phyloP scores from a whole-genome alignment of 2,113 vertebrate genomes.

The Gadus macrocephalus region DNA sequence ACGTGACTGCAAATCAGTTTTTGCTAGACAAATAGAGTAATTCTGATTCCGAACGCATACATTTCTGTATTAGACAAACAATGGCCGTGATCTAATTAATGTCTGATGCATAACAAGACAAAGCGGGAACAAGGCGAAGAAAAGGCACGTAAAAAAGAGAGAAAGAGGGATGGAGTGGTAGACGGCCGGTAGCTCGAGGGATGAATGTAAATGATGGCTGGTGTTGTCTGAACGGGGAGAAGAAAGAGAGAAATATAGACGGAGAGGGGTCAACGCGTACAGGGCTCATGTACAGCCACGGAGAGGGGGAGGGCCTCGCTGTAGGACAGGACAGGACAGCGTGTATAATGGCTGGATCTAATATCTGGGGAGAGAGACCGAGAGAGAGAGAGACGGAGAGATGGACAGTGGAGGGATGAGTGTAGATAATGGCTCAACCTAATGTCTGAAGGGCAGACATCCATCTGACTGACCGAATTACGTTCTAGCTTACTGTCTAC shows the following conservation, averaged over 20 bases:
- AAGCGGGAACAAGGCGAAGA: no score
- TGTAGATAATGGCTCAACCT: conserved; percentile 66
- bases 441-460: conserved; percentile 67
- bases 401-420: conserved; percentile 56
- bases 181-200: neutral
- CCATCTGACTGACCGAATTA: conserved; percentile 68
- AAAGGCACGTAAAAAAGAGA: neutral
- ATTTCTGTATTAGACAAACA: no score
- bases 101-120: no score
- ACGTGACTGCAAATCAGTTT: no score
- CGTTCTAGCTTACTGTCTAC: conserved; percentile 56
- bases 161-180: neutral
- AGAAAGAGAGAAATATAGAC: conserved; percentile 4
- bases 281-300: conserved; percentile 39
- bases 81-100: no score
- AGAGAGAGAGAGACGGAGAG: conserved; percentile 45
- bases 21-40: no score
- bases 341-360: conserved; percentile 34
- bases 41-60: no score
- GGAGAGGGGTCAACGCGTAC: conserved; percentile 29
- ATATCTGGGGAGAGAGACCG: conserved; percentile 17
- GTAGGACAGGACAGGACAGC: conserved; percentile 38
- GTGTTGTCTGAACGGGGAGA: neutral
- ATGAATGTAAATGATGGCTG: neutral
- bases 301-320: conserved; percentile 10